A percentile compares a stretch with the other conserved stretches of the same genome.
Evolutionary conservation across 1,140 invertebrate genomes (phyloP).

Genomic region (Yoshiicerus persimilis): DNA sequence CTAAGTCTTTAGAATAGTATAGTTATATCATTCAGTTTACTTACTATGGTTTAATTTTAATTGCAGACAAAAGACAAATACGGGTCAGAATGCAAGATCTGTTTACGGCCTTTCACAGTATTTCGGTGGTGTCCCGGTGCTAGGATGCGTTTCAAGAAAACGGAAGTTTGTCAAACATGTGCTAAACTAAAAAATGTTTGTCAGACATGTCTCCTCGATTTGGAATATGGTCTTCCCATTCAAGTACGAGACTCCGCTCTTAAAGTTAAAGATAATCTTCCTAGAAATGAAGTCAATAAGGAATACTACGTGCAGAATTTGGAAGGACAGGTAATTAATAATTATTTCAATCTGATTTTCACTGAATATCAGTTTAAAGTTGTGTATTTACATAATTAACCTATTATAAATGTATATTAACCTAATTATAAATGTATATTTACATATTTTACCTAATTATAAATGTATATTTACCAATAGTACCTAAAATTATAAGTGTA

Average conservation of each 20-base stretch:
- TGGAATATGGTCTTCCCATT: conserved; percentile 94
- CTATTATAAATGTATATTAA: background rate
- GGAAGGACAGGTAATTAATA: conserved; percentile 76
- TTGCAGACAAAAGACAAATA: conserved; percentile 93
- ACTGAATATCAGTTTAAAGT: background rate
- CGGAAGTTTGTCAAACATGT: conserved; percentile 99
- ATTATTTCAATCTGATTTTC: too few species aligned
- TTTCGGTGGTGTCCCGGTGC: conserved; percentile 98
- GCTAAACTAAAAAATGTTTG: conserved; percentile 98
- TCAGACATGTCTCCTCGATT: conserved; percentile 96
- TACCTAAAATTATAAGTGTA: too few species aligned
- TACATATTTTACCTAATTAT: too few species aligned
- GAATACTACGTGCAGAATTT: conserved; percentile 98
- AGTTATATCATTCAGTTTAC: background rate
- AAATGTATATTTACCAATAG: too few species aligned
- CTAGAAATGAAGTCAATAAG: conserved; percentile 97
- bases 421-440: too few species aligned
- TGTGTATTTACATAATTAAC: background rate
- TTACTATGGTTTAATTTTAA: background rate
- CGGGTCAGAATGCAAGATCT: conserved; percentile 99
- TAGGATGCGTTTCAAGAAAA: conserved; percentile 98
- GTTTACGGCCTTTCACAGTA: conserved; percentile 94
- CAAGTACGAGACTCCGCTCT: conserved; percentile 95
- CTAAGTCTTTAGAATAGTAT: conserved; percentile 40
- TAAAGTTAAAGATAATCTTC: conserved; percentile 91